phyloP scores from a whole-genome alignment of 1,140 invertebrate genomes.

The Sycophila sp. region DNA sequence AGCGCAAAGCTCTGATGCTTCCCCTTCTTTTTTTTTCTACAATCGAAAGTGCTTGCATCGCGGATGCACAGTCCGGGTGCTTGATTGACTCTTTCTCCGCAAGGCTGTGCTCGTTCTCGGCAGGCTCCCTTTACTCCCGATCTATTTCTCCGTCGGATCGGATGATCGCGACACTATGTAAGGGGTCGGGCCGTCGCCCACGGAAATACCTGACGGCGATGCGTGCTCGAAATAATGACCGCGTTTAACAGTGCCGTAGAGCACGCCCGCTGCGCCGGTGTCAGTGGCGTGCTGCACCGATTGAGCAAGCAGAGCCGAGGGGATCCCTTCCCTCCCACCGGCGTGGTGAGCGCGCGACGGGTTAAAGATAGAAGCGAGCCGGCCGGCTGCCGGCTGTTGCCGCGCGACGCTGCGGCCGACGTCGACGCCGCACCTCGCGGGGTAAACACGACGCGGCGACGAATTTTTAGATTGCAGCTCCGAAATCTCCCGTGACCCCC shows the following conservation, averaged over 20 bases:
- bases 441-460: background rate
- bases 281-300: slow-evolving; percentile 7
- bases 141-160: background rate
- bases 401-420: slow-evolving; percentile 19
- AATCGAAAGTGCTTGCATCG: too few species aligned
- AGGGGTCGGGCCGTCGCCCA: background rate
- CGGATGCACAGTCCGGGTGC: too few species aligned
- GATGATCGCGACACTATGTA: background rate
- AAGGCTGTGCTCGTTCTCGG: too few species aligned
- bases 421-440: background rate
- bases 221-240: slow-evolving; percentile 47
- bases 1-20: too few species aligned
- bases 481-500: too few species aligned
- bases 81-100: too few species aligned
- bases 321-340: slow-evolving; percentile 40
- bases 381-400: slow-evolving; percentile 36
- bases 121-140: background rate
- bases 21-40: background rate
- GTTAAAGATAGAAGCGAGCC: slow-evolving; percentile 51
- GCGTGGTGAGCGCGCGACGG: too few species aligned
- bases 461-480: background rate
- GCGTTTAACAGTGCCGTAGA: slow-evolving; percentile 53
- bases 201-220: slow-evolving; percentile 46
- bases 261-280: slow-evolving; percentile 46
- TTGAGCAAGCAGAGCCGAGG: too few species aligned